Percentiles rank a stretch among this genome's conserved stretches.
phyloP scores from a whole-genome alignment of 2,888 invertebrate species.

The Eulithis prunata region DNA sequence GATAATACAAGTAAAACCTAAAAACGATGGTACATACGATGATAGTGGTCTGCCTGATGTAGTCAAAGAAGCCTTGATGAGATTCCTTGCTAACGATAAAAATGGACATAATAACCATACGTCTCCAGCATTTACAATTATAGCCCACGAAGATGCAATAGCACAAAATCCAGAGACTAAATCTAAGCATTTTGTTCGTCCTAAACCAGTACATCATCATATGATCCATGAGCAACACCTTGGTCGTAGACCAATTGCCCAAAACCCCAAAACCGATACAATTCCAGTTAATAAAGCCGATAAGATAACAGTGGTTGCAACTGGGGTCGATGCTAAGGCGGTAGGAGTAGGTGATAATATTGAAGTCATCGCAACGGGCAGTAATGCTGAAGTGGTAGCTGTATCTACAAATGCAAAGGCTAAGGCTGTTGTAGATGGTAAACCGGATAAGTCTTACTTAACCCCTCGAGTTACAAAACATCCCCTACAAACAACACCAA shows the following conservation, averaged over 20 bases:
- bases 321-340: background rate
- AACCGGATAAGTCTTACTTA: background rate
- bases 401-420: background rate
- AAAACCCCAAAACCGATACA: background rate
- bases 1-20: background rate
- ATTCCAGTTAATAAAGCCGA: background rate
- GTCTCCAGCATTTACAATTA: background rate
- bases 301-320: background rate
- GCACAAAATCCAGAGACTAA: background rate
- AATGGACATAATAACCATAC: background rate
- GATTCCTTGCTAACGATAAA: background rate
- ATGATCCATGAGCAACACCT: background rate
- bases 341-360: background rate
- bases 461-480: background rate
- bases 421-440: background rate
- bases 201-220: background rate
- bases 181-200: background rate
- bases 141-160: background rate
- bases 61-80: slow-evolving; percentile 4
- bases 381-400: background rate
- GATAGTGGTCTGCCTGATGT: background rate
- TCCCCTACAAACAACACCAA: background rate
- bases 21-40: background rate
- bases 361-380: background rate
- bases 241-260: background rate